Base-by-base conservation (phyloP, 2,113 vertebrate genomes). In the Nerophis lumbriciformis region DNA sequence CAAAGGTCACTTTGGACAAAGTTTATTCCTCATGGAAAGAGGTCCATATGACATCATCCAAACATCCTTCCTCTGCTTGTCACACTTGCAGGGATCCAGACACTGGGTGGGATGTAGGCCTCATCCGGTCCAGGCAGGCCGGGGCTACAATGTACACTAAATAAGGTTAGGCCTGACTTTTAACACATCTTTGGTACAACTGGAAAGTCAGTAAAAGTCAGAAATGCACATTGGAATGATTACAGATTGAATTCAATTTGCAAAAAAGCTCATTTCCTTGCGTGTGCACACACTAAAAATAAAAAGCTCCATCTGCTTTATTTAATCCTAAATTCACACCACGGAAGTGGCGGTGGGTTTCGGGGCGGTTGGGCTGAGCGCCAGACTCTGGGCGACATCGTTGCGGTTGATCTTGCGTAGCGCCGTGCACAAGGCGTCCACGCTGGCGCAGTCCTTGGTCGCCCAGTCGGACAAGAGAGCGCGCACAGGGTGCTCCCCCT, bases 401-500 rank as follows among this genome's bases (percentile, higher is more conserved):
- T 94, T 91, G 0, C 95, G 88, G 84, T 97, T 94, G 73, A 95
- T 93, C 71, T 93, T 91, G 48, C 91, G 92, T 71, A 99, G 90
- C 1, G 97, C 95, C 0, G 90, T 85, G 66, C 94, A 92, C 62
- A 99, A 90, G 1, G 87, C 76, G 0, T 96, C 94, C 0, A 96
- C 82, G 0, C 93, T 96, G 59, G 97, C 94, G 1, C 92, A 90
- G 74, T 98, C 97, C 86, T 92, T 94, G 79, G 85, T 64, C 0
- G 91, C 91, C 97, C 97, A 98, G 82, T 94, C 93, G 0, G 90
- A 88, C 45, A 99, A 92, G 45, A 99, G 89, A 0, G 96, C 94
- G 0, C 88, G 87, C 44, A 92, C 91, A 0, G 97, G 97, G 2
- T 88, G 86, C 60, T 94, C 93, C 53, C 95, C 93, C 14, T 88